phyloP scores from a whole-genome alignment of 2,113 vertebrate species.

The Plecturocebus donacophilus region DNA sequence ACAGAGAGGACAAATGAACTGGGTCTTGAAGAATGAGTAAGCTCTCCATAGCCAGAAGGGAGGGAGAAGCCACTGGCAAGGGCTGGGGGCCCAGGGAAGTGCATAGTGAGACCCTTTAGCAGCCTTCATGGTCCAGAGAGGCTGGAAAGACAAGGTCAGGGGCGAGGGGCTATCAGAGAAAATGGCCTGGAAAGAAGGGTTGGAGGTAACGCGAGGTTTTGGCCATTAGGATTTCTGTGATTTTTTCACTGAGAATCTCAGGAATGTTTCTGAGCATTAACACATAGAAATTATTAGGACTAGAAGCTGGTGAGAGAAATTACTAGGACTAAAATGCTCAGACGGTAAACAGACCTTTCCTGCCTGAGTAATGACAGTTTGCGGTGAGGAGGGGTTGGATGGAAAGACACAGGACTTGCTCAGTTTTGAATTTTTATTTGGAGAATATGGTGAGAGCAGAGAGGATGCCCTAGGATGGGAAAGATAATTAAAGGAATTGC shows the following conservation, averaged over 20 bases:
- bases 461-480: neutral
- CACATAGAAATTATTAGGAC: neutral
- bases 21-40: neutral
- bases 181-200: neutral
- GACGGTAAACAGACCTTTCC: neutral
- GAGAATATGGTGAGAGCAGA: neutral
- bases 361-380: fast-evolving
- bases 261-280: neutral
- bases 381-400: neutral
- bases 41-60: neutral
- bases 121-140: neutral
- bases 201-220: neutral
- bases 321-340: neutral
- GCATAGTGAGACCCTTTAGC: neutral
- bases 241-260: neutral
- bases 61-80: neutral
- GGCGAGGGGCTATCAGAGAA: neutral
- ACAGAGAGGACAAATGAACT: neutral
- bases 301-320: neutral
- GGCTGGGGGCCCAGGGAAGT: neutral
- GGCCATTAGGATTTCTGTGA: neutral
- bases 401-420: neutral
- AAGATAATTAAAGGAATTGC: neutral
- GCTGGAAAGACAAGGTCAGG: neutral
- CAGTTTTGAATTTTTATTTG: neutral